Evolutionary conservation across 2,797 vertebrate genomes (phyloP).

Genomic region (Parambassis ranga): DNA sequence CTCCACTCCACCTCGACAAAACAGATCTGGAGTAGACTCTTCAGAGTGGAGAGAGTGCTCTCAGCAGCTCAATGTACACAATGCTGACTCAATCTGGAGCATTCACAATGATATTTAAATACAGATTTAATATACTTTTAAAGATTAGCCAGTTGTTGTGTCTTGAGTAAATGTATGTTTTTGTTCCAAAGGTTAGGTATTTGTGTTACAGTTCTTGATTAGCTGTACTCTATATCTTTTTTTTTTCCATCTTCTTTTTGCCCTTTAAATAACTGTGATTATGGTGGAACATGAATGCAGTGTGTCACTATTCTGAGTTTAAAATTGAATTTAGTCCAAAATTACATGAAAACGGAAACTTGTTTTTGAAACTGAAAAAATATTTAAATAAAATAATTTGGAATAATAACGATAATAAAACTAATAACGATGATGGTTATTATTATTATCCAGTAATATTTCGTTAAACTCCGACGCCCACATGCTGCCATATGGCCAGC

Average conservation of each 20-base stretch:
- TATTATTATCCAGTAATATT: neutral
- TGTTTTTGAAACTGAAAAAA: neutral
- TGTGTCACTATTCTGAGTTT: no score
- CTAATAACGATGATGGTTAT: neutral
- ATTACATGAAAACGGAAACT: no score
- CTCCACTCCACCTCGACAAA: slow-evolving; percentile 63
- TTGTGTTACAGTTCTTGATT: no score
- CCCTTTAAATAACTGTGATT: no score
- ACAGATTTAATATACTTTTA: neutral
- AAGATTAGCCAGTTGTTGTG: neutral
- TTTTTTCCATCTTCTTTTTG: no score
- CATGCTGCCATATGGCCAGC: slow-evolving; percentile 64
- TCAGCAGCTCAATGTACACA: slow-evolving; percentile 53
- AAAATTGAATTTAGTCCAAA: no score
- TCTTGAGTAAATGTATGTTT: neutral
- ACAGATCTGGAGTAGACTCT: slow-evolving; percentile 63
- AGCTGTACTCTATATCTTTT: no score
- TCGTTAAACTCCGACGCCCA: slow-evolving; percentile 22
- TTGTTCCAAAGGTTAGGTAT: no score
- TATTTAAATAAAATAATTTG: neutral
- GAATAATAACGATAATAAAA: neutral
- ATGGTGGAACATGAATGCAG: no score
- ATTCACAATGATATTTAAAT: slow-evolving; percentile 11
- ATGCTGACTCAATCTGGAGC: slow-evolving; percentile 38
- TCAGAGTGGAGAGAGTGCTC: slow-evolving; percentile 64